Evolutionary conservation across 2,888 invertebrate genomes (phyloP), one percentile per base, ranked within the genome.

Genomic region (Lithodes maja): DNA sequence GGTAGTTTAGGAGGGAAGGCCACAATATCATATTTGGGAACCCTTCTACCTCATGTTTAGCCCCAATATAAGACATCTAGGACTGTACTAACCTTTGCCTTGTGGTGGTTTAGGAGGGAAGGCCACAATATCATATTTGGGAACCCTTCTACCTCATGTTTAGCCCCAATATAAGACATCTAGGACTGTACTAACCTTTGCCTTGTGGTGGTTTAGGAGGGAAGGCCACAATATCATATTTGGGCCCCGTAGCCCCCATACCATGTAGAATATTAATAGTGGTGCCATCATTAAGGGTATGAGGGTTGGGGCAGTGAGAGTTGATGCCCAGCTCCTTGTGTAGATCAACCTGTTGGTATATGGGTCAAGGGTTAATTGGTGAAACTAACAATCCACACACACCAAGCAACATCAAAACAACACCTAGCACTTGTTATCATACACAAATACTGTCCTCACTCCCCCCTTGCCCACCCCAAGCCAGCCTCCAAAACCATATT

Each of bases 151-250:
- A n/a, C n/a, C n/a, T n/a, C n/a, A n/a, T n/a, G n/a, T n/a, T n/a
- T n/a, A n/a, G n/a, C n/a, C n/a, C n/a, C n/a, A n/a, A 53, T 2
- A 79, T 53, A 79, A 79, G 2, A 52, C 50, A 79, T 53, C 12
- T 15, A 77, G n/a, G n/a, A n/a, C n/a, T n/a, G n/a, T n/a, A 74
- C n/a, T 15, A 17, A 89, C 89, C 74, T 68, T 83, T 87, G 49
- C 86, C 88, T 49, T 79, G 69, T 49, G 52, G 9, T 3, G 89
- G 81, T 3, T 53, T 83, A 7, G 93, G 92, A 2, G 93, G 93
- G 74, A 93, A 92, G 92, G 92, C 92, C 75, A 93, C 92, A 71
- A 92, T 89, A 69, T 92, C 91, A 55, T 90, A 90, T n/a, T 85
- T 89, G 17, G 91, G 91, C 15, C 90, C 89, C 0, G 80, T 87